Percentiles rank a stretch among this genome's conserved stretches.
Conservation (phyloP, 2,113 vertebrate species). For the Erpornis zantholeuca region DNA sequence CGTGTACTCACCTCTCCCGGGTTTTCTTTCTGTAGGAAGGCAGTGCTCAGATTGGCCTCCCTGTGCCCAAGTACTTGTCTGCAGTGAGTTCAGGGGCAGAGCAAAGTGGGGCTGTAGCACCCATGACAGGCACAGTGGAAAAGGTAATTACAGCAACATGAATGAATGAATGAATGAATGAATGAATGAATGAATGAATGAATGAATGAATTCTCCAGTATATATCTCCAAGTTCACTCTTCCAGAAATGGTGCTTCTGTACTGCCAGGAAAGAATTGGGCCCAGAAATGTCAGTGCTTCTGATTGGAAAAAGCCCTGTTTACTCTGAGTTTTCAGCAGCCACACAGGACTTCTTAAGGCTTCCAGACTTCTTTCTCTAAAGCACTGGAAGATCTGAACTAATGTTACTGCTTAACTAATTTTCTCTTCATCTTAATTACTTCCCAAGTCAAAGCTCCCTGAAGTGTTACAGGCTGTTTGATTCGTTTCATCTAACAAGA, state of each 20-base stretch:
- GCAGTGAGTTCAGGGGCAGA: constrained; percentile 71
- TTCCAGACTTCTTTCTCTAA: background rate
- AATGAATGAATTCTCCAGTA: background rate
- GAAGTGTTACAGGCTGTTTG: background rate
- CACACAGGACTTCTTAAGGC: background rate
- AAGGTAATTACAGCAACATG: constrained; percentile 76
- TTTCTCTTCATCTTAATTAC: background rate
- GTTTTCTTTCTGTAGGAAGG: constrained; percentile 77
- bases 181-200: too few relatives aligned
- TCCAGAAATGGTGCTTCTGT: background rate
- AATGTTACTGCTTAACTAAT: background rate
- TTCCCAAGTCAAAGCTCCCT: background rate
- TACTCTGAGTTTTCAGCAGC: background rate
- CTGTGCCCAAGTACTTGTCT: constrained; percentile 86
- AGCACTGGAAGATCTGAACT: background rate
- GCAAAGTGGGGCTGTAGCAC: constrained; percentile 83
- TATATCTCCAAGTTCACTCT: background rate
- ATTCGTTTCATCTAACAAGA: background rate
- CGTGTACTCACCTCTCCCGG: background rate
- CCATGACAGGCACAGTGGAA: constrained; percentile 97
- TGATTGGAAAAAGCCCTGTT: background rate
- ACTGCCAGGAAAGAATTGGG: background rate
- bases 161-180: too few relatives aligned
- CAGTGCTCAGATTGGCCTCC: constrained; percentile 79
- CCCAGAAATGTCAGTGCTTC: background rate